Base-by-base conservation (phyloP, 1,140 invertebrate species). In the Fopius arisanus region DNA sequence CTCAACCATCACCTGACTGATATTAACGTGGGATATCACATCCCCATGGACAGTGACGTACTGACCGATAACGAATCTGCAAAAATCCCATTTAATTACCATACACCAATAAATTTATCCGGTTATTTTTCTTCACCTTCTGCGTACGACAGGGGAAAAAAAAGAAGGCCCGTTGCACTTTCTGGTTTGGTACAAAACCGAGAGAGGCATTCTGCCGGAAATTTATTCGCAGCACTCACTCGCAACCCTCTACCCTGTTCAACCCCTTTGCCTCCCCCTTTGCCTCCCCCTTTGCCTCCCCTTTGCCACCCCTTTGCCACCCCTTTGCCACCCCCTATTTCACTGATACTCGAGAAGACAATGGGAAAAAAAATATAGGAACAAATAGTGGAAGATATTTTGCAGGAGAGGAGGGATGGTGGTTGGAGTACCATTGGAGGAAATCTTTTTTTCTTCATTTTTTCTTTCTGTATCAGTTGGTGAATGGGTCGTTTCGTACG, bases 1-100 rank as follows among this genome's bases (percentile, higher is more conserved):
- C 82, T 95, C 92, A 4, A 96, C 92, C 86, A 92, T 91, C 48
- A 96, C 93, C 77, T 93, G 91, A 75, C 93, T 94, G 78, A 97
- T 95, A 87, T 96, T 96, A 73, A 96, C 92, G 86, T 95, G 94
- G 83, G 94, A 95, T 82, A 95, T 93, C 73, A 96, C 94, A 85
- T 96, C 94, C 48, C 94, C 94, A 80, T 94, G 92, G 7, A 92
- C 90, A 7, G 93, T 95, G 62, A 94, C 92, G 84, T 94, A 95
- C 82, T 95, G 93, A 28, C 94, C 94, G 79, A 95, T 93, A 81
- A 93, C 91, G 82, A 94, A 92, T 83, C 93, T 94, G 88, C n/a
- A 65, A 65, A 65, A 65, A 65, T 16, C n/a, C 62, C 12, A 65
- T 65, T 65, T 65, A 33, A 65, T 33, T 65, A 31, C 16, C 26